phyloP scores from a whole-genome alignment of 2,113 vertebrate species.

The Gallinago undulata region DNA sequence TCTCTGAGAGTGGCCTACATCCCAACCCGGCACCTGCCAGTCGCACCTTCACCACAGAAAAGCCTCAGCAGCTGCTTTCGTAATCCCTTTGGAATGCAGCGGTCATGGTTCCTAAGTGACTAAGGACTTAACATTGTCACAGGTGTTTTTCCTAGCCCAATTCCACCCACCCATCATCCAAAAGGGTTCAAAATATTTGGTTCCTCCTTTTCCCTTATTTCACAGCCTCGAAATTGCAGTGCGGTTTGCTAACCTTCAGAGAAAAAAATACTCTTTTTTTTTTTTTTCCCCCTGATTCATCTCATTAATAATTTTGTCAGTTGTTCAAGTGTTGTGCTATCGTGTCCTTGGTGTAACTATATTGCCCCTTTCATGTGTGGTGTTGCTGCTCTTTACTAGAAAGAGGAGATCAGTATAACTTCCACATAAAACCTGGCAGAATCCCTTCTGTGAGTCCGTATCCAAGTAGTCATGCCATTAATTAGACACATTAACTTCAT shows the following conservation, averaged over 20 bases:
- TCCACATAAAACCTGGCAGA: neutral
- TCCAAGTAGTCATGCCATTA: neutral
- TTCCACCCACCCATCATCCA: neutral
- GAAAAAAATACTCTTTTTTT: neutral
- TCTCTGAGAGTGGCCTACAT: neutral
- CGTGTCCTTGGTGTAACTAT: neutral
- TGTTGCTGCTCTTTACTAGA: neutral
- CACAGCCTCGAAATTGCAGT: neutral
- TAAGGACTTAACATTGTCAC: neutral
- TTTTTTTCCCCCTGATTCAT: neutral
- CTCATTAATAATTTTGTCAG: neutral
- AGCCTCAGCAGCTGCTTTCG: constrained; percentile 15
- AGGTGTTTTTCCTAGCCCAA: constrained; percentile 28
- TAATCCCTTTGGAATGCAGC: constrained; percentile 33
- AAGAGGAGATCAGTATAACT: neutral
- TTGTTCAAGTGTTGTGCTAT: neutral
- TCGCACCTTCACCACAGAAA: constrained; percentile 12
- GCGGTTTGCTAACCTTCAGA: neutral
- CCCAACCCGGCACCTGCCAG: neutral
- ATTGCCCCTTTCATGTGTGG: neutral
- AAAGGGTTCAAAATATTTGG: neutral
- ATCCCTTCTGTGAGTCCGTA: neutral
- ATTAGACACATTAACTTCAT: neutral
- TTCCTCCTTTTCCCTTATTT: neutral
- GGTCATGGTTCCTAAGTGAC: constrained; percentile 32